Evolutionary conservation across 1,140 invertebrate species (phyloP).

Genomic region (Anoplolepis gracilipes): DNA sequence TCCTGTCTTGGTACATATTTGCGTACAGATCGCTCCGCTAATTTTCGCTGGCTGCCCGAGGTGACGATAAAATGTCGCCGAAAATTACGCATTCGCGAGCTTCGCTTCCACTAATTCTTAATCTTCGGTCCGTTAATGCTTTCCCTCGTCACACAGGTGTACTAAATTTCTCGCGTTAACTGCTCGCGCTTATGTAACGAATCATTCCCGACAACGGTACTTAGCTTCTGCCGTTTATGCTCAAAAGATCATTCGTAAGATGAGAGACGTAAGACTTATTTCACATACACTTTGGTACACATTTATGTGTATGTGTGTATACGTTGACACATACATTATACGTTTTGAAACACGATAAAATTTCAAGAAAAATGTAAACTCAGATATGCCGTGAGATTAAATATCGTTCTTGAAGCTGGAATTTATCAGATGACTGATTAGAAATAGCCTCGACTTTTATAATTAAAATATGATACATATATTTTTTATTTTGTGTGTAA

Average conservation of each 20-base stretch:
- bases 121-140: slow-evolving; percentile 31
- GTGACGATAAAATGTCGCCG: neutral
- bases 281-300: neutral
- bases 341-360: slow-evolving; percentile 29
- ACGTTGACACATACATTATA: neutral
- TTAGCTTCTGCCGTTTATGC: neutral
- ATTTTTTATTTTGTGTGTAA: neutral
- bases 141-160: slow-evolving; percentile 28
- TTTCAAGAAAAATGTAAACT: slow-evolving; percentile 46
- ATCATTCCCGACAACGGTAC: slow-evolving; percentile 33
- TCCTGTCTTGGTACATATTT: slow-evolving; percentile 62
- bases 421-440: neutral
- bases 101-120: slow-evolving; percentile 16
- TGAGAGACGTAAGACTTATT: neutral
- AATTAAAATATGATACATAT: neutral
- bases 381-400: slow-evolving; percentile 38
- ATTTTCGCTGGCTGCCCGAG: slow-evolving; percentile 35
- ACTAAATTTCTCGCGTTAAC: slow-evolving; percentile 48
- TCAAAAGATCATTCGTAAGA: slow-evolving; percentile 23
- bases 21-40: slow-evolving; percentile 49
- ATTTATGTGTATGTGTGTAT: neutral
- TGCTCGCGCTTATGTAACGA: slow-evolving; percentile 11
- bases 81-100: slow-evolving; percentile 23
- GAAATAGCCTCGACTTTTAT: neutral
- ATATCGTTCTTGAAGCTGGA: slow-evolving; percentile 19